Conservation (phyloP, 2,888 invertebrate genomes). For the Archaeoteleia sp. region DNA sequence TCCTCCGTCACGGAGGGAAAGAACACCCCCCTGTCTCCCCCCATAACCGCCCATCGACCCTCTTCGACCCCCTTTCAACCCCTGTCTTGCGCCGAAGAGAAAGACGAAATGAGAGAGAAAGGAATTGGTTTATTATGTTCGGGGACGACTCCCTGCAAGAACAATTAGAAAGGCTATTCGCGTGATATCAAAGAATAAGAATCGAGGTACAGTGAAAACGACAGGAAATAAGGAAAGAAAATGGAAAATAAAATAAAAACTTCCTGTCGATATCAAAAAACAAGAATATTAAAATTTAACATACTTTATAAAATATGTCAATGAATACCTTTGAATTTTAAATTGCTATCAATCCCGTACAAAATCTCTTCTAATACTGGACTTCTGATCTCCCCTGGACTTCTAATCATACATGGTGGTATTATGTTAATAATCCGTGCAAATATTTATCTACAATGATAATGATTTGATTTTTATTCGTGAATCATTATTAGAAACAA, state of each 20-base stretch:
- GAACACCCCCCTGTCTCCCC: conserved; percentile 68
- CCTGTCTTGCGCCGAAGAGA: conserved; percentile 64
- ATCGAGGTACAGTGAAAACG: conserved; percentile 49
- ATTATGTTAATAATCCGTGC: no score
- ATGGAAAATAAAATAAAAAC: conserved; percentile 29
- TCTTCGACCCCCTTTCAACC: conserved; percentile 54
- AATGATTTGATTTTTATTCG: no score
- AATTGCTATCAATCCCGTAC: conserved; percentile 7
- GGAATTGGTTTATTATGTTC: conserved; percentile 59
- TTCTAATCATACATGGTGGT: no score
- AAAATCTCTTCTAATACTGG: no score
- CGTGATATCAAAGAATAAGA: conserved; percentile 56
- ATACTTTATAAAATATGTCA: conserved; percentile 35
- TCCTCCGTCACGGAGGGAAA: conserved; percentile 75
- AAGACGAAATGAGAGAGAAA: conserved; percentile 61
- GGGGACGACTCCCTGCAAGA: conserved; percentile 55
- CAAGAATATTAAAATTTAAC: conserved; percentile 40
- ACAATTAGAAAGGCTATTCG: conserved; percentile 60
- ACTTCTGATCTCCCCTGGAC: conserved; percentile 17
- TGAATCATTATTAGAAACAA: no score
- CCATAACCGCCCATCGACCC: conserved; percentile 57
- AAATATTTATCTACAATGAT: no score
- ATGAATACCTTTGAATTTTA: conserved; percentile 27
- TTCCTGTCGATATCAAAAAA: conserved; percentile 37
- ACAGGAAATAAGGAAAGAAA: conserved; percentile 43